These are phyloP conservation scores for Crotalus viridis DNA, from an alignment of 2,113 vertebrate genomes.

Conservation along the genomic window DNA sequence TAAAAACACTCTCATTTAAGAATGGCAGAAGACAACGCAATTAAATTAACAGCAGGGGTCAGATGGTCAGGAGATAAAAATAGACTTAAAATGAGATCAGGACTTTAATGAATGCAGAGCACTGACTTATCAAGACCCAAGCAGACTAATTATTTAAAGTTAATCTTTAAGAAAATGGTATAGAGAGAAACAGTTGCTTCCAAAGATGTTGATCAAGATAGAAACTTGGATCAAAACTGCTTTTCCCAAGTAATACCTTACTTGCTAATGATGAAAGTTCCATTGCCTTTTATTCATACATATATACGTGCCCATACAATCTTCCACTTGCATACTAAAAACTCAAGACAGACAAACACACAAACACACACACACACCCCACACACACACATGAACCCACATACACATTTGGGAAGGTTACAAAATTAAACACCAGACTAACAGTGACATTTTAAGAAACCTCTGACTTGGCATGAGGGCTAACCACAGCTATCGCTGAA, in stretches of 20 bases:
- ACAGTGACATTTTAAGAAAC: slow-evolving; percentile 16
- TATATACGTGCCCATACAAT: background rate
- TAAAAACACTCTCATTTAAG: slow-evolving; percentile 65
- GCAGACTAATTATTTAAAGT: slow-evolving; percentile 51
- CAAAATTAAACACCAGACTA: background rate
- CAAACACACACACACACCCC: too few species aligned
- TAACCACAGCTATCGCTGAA: slow-evolving; percentile 6
- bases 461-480: slow-evolving; percentile 13
- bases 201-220: background rate
- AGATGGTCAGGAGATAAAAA: slow-evolving; percentile 84
- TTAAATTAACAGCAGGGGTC: slow-evolving; percentile 82
- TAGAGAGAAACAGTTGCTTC: background rate
- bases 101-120: slow-evolving; percentile 70
- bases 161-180: background rate
- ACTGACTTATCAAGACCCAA: slow-evolving; percentile 35
- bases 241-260: background rate
- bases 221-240: background rate
- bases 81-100: slow-evolving; percentile 66
- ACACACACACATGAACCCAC: background rate
- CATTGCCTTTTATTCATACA: background rate
- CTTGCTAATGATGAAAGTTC: background rate
- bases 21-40: slow-evolving; percentile 83
- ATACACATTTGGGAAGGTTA: background rate
- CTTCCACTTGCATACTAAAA: background rate
- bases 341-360: background rate